Evolutionary conservation across 2,113 vertebrate species (phyloP).

Genomic region (Sporophila hypoxantha): DNA sequence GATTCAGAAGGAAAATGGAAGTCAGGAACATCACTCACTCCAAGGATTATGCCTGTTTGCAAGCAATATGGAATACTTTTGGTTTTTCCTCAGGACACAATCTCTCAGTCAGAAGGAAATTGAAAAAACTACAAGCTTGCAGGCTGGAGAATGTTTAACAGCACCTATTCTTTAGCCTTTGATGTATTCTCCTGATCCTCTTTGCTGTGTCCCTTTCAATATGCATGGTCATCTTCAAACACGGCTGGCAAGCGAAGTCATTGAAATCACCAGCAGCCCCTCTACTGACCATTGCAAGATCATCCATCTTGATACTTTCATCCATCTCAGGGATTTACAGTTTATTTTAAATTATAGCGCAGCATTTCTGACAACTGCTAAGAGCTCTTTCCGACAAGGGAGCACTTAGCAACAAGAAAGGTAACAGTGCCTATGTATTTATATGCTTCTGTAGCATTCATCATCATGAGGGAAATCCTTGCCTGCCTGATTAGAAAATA

Average conservation of each 20-base stretch:
- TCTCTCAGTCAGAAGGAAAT: not conserved
- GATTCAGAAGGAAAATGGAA: not conserved
- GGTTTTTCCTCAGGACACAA: not conserved
- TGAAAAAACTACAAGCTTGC: not conserved
- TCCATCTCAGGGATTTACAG: constrained; percentile 13
- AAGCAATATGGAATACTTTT: not conserved
- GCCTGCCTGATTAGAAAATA: not conserved
- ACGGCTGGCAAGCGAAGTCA: not conserved
- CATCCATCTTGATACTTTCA: not conserved
- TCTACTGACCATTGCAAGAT: not conserved
- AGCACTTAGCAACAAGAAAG: constrained; percentile 31
- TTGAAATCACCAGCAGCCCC: not conserved
- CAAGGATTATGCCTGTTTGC: not conserved
- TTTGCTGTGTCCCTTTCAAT: not conserved
- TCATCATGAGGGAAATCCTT: constrained; percentile 19
- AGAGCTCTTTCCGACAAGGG: not conserved
- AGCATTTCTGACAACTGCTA: constrained; percentile 17
- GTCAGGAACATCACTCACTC: not conserved
- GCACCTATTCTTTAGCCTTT: not conserved
- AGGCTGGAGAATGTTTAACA: not conserved
- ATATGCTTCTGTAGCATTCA: not conserved
- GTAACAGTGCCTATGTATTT: constrained; percentile 11
- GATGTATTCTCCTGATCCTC: not conserved
- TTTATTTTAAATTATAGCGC: constrained; percentile 18
- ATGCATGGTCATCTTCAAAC: not conserved